Base-by-base conservation (phyloP, 1,140 invertebrate genomes). In the Cherax quadricarinatus region DNA sequence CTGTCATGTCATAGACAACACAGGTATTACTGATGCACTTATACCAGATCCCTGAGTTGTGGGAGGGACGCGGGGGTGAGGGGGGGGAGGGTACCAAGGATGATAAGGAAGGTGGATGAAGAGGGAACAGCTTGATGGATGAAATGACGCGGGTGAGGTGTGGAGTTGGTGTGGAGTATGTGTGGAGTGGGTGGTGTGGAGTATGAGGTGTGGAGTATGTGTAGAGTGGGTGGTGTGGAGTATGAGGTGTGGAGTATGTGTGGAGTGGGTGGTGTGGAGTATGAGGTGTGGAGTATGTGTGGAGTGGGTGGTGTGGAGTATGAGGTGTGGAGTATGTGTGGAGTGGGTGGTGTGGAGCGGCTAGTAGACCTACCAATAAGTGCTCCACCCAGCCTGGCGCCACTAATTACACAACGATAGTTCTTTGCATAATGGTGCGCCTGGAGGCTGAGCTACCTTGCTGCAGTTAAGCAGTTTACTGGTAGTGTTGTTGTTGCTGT, bases 321-420 rank as follows among this genome's bases (percentile, higher is more conserved):
- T 0, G 30, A 41, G 30, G 30, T 41, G 30, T 18, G 66, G 18
- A 18, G 14, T 70, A 7, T 0, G 12, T 4, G 70, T 66, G 62
- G n/a, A 21, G 1, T 24, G 70, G n/a, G 1, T 30, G n/a, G 70
- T 24, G 70, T 24, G 70, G 24, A 9, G 53, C 0, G 6, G 70
- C 6, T 7, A n/a, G 70, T 21, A 75, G 70, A 75, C 70, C 70
- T 30, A 6, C 70, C 30, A 2, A 6, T 24, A 21, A 6, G 70
- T 24, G 70, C 70, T 75, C 70, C 70, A 75, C 70, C 70, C 70
- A 21, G n/a, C 24, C n/a, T 75, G 70, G 70, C 70, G 70, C 70
- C 70, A 75, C 70, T 75, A 75, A 75, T 75, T 21, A 75, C 70
- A 75, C n/a, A 24, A 30, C 70, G 70, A 75, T 75, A 75, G 18